Percentiles rank a stretch among this genome's conserved stretches.
Evolutionary conservation across 2,797 vertebrate species (phyloP).

Genomic region (Lepilemur septentrionalis): DNA sequence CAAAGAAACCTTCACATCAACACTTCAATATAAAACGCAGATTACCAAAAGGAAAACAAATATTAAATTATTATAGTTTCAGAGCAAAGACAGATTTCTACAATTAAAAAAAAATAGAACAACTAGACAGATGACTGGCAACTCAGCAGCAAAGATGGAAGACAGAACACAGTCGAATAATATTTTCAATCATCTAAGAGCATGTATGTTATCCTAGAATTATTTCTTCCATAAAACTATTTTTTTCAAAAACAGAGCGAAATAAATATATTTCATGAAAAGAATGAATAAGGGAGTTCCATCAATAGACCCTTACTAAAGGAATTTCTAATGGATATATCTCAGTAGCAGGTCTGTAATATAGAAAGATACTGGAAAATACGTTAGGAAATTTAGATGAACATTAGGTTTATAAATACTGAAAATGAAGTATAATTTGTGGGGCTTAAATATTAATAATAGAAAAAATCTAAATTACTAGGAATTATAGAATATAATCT

Average conservation of each 20-base stretch:
- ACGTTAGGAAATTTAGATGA: not conserved
- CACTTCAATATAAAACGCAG: not conserved
- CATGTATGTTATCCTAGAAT: not conserved
- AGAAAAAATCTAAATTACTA: not conserved
- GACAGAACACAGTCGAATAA: not conserved
- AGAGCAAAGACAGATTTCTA: constrained; percentile 12
- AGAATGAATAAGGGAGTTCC: not conserved
- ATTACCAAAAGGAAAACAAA: not conserved
- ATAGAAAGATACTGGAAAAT: not conserved
- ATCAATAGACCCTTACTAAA: not conserved
- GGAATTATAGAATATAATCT: not conserved
- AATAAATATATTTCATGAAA: not conserved
- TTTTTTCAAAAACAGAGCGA: not conserved
- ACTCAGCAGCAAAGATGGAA: not conserved
- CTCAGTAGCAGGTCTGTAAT: not conserved
- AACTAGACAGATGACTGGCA: not conserved
- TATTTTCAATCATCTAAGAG: not conserved
- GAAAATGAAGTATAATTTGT: not conserved
- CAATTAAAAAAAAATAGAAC: too few relatives aligned
- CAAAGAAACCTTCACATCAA: not conserved
- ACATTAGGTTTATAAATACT: not conserved
- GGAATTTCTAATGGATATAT: not conserved
- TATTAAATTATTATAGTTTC: not conserved
- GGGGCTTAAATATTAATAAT: not conserved
- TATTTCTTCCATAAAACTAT: not conserved